These are phyloP conservation scores for Drosophila athabasca DNA, from an alignment of 1,140 invertebrate genomes.

Conservation along the genomic window DNA sequence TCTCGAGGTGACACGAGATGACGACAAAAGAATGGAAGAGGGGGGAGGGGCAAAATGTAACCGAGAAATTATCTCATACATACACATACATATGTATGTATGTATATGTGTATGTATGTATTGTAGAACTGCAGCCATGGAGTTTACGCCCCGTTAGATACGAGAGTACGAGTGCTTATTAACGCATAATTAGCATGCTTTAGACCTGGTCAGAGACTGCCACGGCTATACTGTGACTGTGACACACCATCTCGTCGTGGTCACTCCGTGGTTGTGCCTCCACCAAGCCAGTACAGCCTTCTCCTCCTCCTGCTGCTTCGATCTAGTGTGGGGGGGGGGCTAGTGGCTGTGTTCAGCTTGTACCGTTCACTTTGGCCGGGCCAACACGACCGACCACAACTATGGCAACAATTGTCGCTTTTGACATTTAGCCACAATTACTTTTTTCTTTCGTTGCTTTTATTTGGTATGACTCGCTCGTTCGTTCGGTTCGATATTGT, in stretches of 20 bases:
- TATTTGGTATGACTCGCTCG: slow-evolving; percentile 39
- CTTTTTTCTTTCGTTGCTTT: slow-evolving; percentile 64
- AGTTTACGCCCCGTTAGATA: slow-evolving; percentile 37
- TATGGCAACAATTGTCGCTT: slow-evolving; percentile 72
- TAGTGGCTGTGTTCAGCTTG: slow-evolving; percentile 29
- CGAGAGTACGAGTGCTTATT: slow-evolving; percentile 57
- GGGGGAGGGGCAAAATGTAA: slow-evolving; percentile 42
- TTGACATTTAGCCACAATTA: slow-evolving; percentile 81
- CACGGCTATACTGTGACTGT: slow-evolving; percentile 32
- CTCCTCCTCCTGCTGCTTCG: not conserved
- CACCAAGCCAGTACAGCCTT: slow-evolving; percentile 25
- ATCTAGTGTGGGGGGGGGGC: slow-evolving; percentile 37
- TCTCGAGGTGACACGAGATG: slow-evolving; percentile 41
- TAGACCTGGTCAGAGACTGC: slow-evolving; percentile 64
- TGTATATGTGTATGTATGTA: too few species aligned
- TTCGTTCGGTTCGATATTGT: slow-evolving; percentile 1
- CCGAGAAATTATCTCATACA: slow-evolving; percentile 67
- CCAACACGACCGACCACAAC: slow-evolving; percentile 29
- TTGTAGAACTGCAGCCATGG: not conserved
- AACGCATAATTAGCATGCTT: slow-evolving; percentile 82
- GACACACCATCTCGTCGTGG: slow-evolving; percentile 34
- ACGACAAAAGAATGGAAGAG: too few species aligned
- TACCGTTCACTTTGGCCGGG: slow-evolving; percentile 69
- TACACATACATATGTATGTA: too few species aligned
- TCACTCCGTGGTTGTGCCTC: slow-evolving; percentile 62